phyloP scores from a whole-genome alignment of 2,113 vertebrate species.

The Podarcis cretensis region DNA sequence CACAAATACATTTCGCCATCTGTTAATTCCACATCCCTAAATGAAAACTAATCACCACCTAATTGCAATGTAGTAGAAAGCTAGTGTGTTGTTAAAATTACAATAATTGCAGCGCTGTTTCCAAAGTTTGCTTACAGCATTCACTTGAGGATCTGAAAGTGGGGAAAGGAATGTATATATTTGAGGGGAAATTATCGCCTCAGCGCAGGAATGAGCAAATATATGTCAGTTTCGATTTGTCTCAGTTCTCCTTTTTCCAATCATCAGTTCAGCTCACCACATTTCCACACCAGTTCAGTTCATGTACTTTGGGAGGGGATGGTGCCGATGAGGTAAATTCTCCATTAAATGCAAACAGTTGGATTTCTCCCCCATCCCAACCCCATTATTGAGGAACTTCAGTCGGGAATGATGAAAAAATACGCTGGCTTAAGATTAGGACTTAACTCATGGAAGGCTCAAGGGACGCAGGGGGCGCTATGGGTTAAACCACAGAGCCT shows the following conservation, averaged over 20 bases:
- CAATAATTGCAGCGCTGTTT: background rate
- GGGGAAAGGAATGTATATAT: background rate
- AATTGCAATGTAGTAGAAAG: background rate
- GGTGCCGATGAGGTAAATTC: too few species aligned
- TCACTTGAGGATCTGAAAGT: rapidly evolving
- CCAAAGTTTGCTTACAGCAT: background rate
- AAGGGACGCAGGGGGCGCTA: too few species aligned
- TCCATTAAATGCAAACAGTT: too few species aligned
- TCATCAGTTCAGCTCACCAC: too few species aligned
- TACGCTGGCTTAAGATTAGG: background rate
- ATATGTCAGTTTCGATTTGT: too few species aligned
- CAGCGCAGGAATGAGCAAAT: too few species aligned
- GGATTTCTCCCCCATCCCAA: too few species aligned
- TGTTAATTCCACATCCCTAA: background rate
- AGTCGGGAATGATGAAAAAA: background rate
- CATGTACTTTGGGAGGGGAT: too few species aligned
- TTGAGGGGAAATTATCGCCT: background rate
- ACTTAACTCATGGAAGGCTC: background rate
- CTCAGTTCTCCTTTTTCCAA: too few species aligned
- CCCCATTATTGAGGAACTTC: background rate
- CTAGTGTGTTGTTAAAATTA: rapidly evolving
- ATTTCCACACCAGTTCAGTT: too few species aligned
- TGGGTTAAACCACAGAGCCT: too few species aligned
- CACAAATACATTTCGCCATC: background rate
- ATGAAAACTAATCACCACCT: background rate